Conservation (phyloP, 2,113 vertebrate species). For the Saccopteryx bilineata region DNA sequence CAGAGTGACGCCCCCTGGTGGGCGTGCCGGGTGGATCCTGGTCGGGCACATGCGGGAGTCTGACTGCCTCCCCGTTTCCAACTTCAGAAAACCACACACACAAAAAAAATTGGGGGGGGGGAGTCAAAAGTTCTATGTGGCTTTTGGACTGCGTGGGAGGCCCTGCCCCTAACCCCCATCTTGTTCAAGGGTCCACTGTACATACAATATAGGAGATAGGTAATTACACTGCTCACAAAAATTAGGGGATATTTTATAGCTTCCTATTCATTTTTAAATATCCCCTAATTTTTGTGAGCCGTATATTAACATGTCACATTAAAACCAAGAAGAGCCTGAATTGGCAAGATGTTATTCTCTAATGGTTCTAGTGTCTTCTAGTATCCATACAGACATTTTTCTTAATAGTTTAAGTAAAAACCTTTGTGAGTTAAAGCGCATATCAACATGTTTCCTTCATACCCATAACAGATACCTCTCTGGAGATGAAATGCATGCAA, state of each 20-base stretch:
- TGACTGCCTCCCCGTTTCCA: too few relatives aligned
- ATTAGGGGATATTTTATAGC: too few relatives aligned
- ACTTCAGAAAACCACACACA: too few relatives aligned
- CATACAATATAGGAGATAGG: neutral
- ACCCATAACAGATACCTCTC: neutral
- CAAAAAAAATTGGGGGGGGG: too few relatives aligned
- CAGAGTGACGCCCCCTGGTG: too few relatives aligned
- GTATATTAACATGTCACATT: neutral
- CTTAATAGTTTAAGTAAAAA: slow-evolving; percentile 20
- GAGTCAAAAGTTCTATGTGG: neutral
- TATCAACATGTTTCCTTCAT: slow-evolving; percentile 5
- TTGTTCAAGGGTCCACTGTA: neutral
- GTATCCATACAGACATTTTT: neutral
- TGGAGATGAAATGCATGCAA: neutral
- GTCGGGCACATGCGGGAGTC: too few relatives aligned
- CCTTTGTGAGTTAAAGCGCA: neutral
- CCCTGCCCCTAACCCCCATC: neutral
- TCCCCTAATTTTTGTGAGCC: too few relatives aligned
- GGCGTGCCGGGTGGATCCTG: too few relatives aligned
- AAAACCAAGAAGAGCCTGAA: neutral
- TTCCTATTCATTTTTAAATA: too few relatives aligned
- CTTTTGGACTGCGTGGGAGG: neutral
- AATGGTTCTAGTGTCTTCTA: neutral
- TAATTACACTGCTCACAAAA: neutral
- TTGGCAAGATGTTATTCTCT: neutral